These are phyloP conservation scores for Myodes glareolus DNA, from an alignment of 2,113 vertebrate species.

Conservation along the genomic window DNA sequence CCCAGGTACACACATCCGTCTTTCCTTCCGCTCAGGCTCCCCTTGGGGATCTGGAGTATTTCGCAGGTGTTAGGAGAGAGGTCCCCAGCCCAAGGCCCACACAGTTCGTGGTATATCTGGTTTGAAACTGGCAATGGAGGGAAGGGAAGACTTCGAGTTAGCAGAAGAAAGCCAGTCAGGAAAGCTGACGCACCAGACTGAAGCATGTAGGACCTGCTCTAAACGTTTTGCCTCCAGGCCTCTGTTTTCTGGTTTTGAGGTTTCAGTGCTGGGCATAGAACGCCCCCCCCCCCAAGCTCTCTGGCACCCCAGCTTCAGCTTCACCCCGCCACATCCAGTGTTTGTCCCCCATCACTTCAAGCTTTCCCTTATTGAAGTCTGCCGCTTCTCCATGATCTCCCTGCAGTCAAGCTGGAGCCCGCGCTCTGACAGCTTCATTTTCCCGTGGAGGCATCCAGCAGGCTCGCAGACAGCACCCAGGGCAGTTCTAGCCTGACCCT, in stretches of 20 bases:
- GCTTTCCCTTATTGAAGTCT: neutral
- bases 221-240: rapidly evolving
- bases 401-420: no score
- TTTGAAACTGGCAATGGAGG: neutral
- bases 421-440: rapidly evolving
- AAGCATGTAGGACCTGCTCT: rapidly evolving
- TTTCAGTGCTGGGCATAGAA: neutral
- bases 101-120: no score
- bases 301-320: no score
- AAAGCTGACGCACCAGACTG: no score
- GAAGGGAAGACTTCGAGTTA: neutral
- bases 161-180: neutral
- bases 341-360: rapidly evolving
- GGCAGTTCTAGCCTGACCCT: rapidly evolving
- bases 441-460: neutral
- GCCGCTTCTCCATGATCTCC: neutral
- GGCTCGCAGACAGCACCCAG: neutral
- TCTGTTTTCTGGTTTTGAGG: neutral
- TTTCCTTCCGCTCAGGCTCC: neutral
- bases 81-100: neutral
- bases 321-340: no score
- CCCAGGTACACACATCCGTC: rapidly evolving
- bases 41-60: rapidly evolving
- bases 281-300: neutral
- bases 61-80: neutral